A percentile compares a stretch with the other conserved stretches of the same genome.
phyloP scores from a whole-genome alignment of 2,888 invertebrate genomes.

The Marasmarcha lunaedactyla region DNA sequence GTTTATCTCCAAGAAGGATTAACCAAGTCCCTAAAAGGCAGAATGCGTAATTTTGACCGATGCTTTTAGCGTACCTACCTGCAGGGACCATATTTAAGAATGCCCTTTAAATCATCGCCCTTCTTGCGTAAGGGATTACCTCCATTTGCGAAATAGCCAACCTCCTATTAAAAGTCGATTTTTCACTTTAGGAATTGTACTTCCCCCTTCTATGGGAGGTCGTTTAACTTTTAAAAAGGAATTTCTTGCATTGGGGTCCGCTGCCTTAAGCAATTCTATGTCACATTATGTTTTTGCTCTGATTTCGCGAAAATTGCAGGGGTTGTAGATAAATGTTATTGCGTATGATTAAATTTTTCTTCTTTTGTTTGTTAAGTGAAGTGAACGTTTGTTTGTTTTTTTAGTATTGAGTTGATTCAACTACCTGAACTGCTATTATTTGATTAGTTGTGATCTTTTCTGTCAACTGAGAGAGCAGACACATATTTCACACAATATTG shows the following conservation, averaged over 20 bases:
- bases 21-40: too few species aligned
- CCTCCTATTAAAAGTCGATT: slow-evolving; percentile 65
- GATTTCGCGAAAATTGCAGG: slow-evolving; percentile 5
- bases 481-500: too few species aligned
- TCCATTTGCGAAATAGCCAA: slow-evolving; percentile 43
- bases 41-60: too few species aligned
- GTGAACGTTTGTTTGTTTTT: too few species aligned
- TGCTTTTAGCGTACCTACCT: too few species aligned
- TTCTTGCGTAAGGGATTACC: slow-evolving; percentile 8
- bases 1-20: too few species aligned
- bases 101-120: slow-evolving; percentile 29
- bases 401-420: not conserved
- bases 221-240: slow-evolving; percentile 28
- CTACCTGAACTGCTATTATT: too few species aligned
- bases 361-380: too few species aligned
- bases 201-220: slow-evolving; percentile 26
- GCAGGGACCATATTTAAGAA: slow-evolving; percentile 11
- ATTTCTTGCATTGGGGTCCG: slow-evolving; percentile 14
- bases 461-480: too few species aligned
- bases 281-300: slow-evolving; percentile 18
- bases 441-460: too few species aligned
- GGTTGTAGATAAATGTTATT: too few species aligned
- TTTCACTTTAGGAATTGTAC: slow-evolving; percentile 40
- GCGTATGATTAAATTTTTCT: too few species aligned
- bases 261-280: slow-evolving; percentile 10